A percentile compares a stretch with the other conserved stretches of the same genome.
These are phyloP conservation scores for Cephus cinctus DNA, from an alignment of 1,140 invertebrate genomes.

Conservation along the genomic window DNA sequence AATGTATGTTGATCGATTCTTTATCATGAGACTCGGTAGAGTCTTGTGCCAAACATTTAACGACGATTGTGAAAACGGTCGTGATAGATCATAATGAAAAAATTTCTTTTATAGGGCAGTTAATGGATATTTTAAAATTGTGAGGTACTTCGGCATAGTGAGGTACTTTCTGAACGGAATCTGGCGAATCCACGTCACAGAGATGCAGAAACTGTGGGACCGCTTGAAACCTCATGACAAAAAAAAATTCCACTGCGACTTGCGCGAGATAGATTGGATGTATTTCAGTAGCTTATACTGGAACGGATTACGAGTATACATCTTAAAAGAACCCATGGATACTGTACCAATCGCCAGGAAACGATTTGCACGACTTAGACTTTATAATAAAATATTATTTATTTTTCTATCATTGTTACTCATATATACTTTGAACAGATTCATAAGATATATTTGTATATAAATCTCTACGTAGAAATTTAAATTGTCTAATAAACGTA, in stretches of 20 bases:
- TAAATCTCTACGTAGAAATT: background rate
- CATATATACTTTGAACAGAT: background rate
- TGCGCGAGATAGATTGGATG: slow-evolving; percentile 60
- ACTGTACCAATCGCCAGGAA: slow-evolving; percentile 42
- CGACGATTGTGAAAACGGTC: background rate
- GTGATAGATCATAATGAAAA: background rate
- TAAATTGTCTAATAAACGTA: background rate
- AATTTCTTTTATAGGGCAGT: slow-evolving; percentile 3
- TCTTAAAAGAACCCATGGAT: slow-evolving; percentile 52
- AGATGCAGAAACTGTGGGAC: slow-evolving; percentile 53
- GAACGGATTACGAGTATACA: slow-evolving; percentile 56
- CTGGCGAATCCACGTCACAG: slow-evolving; percentile 58
- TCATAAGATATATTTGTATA: slow-evolving; percentile 2
- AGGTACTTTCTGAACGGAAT: slow-evolving; percentile 56
- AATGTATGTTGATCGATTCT: slow-evolving; percentile 52
- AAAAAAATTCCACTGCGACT: slow-evolving; percentile 61
- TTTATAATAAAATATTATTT: background rate
- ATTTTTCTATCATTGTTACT: background rate
- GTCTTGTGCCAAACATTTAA: background rate
- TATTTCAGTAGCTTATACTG: slow-evolving; percentile 61
- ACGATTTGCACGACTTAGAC: background rate
- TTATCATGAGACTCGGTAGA: background rate
- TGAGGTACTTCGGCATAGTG: slow-evolving; percentile 52
- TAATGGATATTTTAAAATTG: slow-evolving; percentile 33
- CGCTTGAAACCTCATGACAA: slow-evolving; percentile 59